Evolutionary conservation across 2,113 vertebrate species (phyloP).

Genomic region (Microcebus ravelobensis): DNA sequence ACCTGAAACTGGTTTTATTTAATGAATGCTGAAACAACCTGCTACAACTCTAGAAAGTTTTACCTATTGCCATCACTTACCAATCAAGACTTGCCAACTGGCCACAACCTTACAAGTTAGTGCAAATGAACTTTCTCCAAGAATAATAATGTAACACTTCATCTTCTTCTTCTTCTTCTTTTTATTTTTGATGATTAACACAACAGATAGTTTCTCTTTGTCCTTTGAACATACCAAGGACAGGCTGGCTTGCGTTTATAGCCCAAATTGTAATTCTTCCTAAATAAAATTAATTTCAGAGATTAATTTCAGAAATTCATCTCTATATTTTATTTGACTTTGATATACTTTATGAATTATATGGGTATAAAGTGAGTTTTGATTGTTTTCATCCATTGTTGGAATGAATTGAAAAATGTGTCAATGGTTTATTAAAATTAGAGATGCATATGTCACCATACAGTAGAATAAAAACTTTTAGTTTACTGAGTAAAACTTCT

Average conservation of each 20-base stretch:
- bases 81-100: neutral
- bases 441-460: neutral
- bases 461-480: neutral
- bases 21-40: neutral
- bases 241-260: neutral
- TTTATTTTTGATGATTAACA: neutral
- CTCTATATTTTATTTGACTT: neutral
- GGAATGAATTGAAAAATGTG: neutral
- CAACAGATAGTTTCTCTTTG: neutral
- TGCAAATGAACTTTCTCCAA: neutral
- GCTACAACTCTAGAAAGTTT: neutral
- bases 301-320: neutral
- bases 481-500: neutral
- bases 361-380: neutral
- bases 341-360: neutral
- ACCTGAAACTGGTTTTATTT: neutral
- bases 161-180: too few species aligned
- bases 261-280: neutral
- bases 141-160: neutral
- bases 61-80: neutral
- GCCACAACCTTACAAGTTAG: neutral
- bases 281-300: neutral
- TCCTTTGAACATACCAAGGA: neutral
- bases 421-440: neutral
- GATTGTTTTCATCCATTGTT: neutral